phyloP scores from a whole-genome alignment of 2,888 invertebrate species.

The Punctoribates punctum region DNA sequence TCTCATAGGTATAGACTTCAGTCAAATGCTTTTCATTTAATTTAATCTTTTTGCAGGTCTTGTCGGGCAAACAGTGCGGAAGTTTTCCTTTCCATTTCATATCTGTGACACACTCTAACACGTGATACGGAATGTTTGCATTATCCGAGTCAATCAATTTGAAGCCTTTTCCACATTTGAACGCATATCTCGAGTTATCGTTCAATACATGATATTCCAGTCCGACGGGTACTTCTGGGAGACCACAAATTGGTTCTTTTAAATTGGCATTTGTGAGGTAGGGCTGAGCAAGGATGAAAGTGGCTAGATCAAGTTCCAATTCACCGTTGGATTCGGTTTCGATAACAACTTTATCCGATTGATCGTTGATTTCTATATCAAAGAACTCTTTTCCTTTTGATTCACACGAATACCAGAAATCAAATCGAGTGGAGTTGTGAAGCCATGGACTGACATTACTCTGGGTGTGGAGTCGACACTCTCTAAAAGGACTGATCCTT shows the following conservation, averaged over 20 bases:
- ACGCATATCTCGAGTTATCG: constrained; percentile 37
- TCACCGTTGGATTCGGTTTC: constrained; percentile 21
- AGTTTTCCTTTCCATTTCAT: constrained; percentile 35
- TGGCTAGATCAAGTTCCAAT: constrained; percentile 35
- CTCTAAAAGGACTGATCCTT: constrained; percentile 27
- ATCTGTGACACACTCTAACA: constrained; percentile 1
- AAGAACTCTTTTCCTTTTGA: constrained; percentile 4
- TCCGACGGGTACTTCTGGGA: constrained; percentile 35
- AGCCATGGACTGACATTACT: constrained; percentile 36
- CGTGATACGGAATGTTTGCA: not conserved
- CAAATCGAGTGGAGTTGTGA: constrained; percentile 35
- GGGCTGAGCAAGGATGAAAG: constrained; percentile 39
- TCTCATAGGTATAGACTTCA: constrained; percentile 36
- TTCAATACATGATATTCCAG: constrained; percentile 30
- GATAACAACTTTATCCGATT: constrained; percentile 22
- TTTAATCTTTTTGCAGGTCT: constrained; percentile 24
- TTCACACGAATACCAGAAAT: constrained; percentile 38
- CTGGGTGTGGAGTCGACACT: constrained; percentile 10
- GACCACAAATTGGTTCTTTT: constrained; percentile 33
- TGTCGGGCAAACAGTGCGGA: constrained; percentile 21
- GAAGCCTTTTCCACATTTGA: constrained; percentile 31
- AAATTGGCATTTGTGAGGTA: constrained; percentile 34
- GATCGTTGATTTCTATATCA: constrained; percentile 10
- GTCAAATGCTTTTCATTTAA: constrained; percentile 9
- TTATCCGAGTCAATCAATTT: not conserved